phyloP scores from a whole-genome alignment of 2,888 invertebrate species.

The Ceraclea dissimilis region DNA sequence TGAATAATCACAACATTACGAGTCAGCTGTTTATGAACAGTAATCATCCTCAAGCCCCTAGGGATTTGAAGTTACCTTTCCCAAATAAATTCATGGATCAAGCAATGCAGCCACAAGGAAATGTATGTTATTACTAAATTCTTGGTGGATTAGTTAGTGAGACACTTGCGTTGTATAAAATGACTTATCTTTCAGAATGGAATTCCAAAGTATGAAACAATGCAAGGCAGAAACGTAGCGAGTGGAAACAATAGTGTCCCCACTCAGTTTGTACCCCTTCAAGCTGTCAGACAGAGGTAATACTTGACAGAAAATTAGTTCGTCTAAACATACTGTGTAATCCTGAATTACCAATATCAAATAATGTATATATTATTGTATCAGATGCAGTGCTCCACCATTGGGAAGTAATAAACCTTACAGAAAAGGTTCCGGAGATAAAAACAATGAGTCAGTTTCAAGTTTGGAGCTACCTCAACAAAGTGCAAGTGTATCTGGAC shows the following conservation, averaged over 20 bases:
- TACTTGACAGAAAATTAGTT: too few species aligned
- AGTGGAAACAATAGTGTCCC: conserved; percentile 29
- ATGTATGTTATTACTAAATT: too few species aligned
- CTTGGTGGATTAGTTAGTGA: too few species aligned
- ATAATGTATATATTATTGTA: not conserved
- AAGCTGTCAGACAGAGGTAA: conserved; percentile 44
- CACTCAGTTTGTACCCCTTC: conserved; percentile 41
- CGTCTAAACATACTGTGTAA: too few species aligned
- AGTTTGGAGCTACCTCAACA: too few species aligned
- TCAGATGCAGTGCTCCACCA: not conserved
- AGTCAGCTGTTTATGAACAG: not conserved
- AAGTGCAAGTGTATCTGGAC: too few species aligned
- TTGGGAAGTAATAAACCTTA: not conserved
- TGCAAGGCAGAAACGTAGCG: not conserved
- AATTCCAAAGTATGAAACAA: too few species aligned
- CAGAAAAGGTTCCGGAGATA: not conserved
- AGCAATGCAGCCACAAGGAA: not conserved
- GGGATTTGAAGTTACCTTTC: conserved; percentile 23
- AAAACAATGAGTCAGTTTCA: too few species aligned
- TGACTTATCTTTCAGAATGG: too few species aligned
- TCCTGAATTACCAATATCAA: too few species aligned
- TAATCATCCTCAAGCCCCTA: conserved; percentile 8
- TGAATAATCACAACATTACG: too few species aligned
- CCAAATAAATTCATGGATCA: conserved; percentile 18
- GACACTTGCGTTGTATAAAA: too few species aligned